These are phyloP conservation scores for Melipona bicolor DNA, from an alignment of 2,888 invertebrate species.

Conservation along the genomic window DNA sequence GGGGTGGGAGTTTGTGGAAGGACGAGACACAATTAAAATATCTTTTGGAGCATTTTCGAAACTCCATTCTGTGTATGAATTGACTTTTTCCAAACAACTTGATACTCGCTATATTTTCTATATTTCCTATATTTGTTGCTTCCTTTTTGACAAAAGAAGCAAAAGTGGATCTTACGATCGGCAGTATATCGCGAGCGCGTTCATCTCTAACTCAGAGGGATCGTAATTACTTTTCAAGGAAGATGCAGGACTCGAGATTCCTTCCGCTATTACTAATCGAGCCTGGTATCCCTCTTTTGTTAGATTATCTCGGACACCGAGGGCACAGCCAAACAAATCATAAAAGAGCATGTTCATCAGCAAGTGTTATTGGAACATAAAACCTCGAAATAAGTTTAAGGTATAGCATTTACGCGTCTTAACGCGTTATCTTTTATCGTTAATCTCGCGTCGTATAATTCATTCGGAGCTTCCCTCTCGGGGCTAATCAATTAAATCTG, in stretches of 20 bases:
- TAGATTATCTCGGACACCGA: slow-evolving; percentile 12
- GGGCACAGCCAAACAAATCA: background rate
- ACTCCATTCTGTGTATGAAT: background rate
- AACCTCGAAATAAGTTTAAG: slow-evolving; percentile 35
- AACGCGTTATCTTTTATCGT: slow-evolving; percentile 47
- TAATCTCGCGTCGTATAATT: slow-evolving; percentile 52
- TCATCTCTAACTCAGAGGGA: slow-evolving; percentile 1
- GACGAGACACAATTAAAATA: too few species aligned
- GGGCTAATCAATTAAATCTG: slow-evolving; percentile 54
- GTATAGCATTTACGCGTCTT: slow-evolving; percentile 52
- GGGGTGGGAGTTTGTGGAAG: too few species aligned
- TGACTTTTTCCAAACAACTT: background rate
- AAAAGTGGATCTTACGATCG: background rate
- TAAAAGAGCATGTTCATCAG: slow-evolving; percentile 21
- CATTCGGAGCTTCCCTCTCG: slow-evolving; percentile 18
- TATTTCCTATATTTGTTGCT: too few species aligned
- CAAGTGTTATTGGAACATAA: slow-evolving; percentile 31
- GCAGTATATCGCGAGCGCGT: background rate
- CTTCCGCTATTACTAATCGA: slow-evolving; percentile 32
- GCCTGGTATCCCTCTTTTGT: slow-evolving; percentile 27
- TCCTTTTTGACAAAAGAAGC: background rate
- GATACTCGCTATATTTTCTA: background rate
- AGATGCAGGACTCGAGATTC: slow-evolving; percentile 7
- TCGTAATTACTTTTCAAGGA: slow-evolving; percentile 30
- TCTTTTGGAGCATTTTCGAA: background rate